Percentiles rank a stretch among this genome's conserved stretches.
These are phyloP conservation scores for Petaurus breviceps DNA, from an alignment of 2,113 vertebrate genomes.

Conservation along the genomic window DNA sequence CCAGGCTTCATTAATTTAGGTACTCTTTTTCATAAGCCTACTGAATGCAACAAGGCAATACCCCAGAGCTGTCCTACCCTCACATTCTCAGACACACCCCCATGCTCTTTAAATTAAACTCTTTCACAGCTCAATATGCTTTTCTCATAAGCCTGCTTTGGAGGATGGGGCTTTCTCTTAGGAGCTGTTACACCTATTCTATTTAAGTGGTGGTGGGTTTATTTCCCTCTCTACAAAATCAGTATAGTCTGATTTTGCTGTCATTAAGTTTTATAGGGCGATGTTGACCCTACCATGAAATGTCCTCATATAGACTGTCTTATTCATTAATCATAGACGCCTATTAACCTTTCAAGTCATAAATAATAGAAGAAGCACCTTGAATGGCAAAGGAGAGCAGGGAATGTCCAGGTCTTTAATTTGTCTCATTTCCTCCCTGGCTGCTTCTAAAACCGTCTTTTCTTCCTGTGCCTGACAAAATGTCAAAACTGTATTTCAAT, in stretches of 20 bases:
- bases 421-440: background rate
- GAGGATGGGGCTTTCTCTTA: slow-evolving; percentile 26
- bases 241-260: slow-evolving; percentile 47
- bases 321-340: slow-evolving; percentile 46
- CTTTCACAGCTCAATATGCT: slow-evolving; percentile 4
- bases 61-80: background rate
- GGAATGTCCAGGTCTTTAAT: slow-evolving; percentile 8
- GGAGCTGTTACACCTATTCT: background rate
- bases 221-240: slow-evolving; percentile 15
- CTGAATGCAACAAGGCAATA: background rate
- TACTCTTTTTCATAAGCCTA: background rate
- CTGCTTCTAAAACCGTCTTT: slow-evolving; percentile 53
- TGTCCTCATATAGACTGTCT: slow-evolving; percentile 20
- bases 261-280: slow-evolving; percentile 50
- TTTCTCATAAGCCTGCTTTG: slow-evolving; percentile 44
- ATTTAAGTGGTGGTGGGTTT: background rate
- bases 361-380: slow-evolving; percentile 45
- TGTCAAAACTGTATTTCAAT: slow-evolving; percentile 54
- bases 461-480: slow-evolving; percentile 57
- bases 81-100: background rate
- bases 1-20: background rate
- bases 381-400: background rate
- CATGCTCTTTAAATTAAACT: slow-evolving; percentile 23
- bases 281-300: slow-evolving; percentile 30
- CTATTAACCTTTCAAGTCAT: slow-evolving; percentile 66